phyloP scores from a whole-genome alignment of 2,888 invertebrate genomes.

The Altica lythri region DNA sequence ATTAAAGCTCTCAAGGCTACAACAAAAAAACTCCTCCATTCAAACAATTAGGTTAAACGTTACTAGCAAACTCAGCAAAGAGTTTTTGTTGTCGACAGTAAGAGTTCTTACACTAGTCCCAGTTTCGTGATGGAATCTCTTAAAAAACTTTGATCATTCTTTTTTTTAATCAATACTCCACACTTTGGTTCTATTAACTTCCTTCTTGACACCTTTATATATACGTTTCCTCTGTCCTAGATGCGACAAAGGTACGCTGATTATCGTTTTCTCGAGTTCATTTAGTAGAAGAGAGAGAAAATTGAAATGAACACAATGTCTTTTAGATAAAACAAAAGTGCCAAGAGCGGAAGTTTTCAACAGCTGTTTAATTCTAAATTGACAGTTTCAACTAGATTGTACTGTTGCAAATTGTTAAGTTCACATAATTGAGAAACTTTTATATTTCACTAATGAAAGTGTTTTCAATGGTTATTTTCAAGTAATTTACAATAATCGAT shows the following conservation, averaged over 20 bases:
- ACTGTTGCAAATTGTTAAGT: too few species aligned
- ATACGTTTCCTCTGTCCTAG: background rate
- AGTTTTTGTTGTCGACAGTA: constrained; percentile 26
- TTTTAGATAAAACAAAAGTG: background rate
- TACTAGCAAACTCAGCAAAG: constrained; percentile 25
- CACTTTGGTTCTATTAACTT: constrained; percentile 9
- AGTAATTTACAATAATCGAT: too few species aligned
- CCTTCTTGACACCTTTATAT: constrained; percentile 1
- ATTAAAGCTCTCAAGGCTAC: constrained; percentile 5
- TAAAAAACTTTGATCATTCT: constrained; percentile 20
- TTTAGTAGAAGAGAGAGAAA: background rate
- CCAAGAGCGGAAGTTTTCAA: background rate
- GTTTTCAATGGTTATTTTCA: too few species aligned
- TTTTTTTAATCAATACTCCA: constrained; percentile 26
- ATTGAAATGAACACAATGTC: constrained; percentile 5
- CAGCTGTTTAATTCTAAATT: constrained; percentile 11
- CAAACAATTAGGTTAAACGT: constrained; percentile 29
- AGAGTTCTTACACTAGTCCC: constrained; percentile 17
- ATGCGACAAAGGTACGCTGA: constrained; percentile 4
- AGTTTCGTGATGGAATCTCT: constrained; percentile 13
- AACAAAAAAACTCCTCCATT: constrained; percentile 22
- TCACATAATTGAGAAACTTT: too few species aligned
- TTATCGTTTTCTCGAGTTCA: constrained; percentile 8
- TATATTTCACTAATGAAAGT: too few species aligned
- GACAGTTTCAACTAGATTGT: too few species aligned